Evolutionary conservation across 2,797 vertebrate genomes (phyloP), one percentile per base, ranked within the genome.

Genomic region (Poeciliopsis turneri): DNA sequence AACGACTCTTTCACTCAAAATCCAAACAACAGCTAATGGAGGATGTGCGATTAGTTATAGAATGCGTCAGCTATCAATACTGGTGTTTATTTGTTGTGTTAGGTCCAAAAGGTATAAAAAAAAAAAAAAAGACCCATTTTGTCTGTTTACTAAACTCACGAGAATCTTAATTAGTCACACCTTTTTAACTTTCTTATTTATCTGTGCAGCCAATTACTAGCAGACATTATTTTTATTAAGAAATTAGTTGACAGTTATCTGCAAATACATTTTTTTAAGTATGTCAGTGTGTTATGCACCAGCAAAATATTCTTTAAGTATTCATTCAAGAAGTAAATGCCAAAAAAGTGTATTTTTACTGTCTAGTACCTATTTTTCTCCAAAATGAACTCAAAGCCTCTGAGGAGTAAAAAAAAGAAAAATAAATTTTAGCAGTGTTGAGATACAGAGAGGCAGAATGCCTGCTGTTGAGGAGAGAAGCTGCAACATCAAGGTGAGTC

Each of bases 1-100:
- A 85, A 86, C 69, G 76, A 74, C 74, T 59, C 72, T 87, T 85
- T 82, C 70, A 87, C 76, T 83, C 66, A 85, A 75, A 87, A 80
- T 68, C 70, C 57, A 82, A 81, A 82, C 76, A 81, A 61, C 72
- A 11, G 59, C 71, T 71, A 77, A 88, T 59, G 73, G 43, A 81
- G 74, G 78, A 75, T 81, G 70, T 77, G 30, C 71, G 75, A 83
- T 85, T 78, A 77, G 69, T 77, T n/a, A 12, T 55, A 73, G 53
- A 77, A 79, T 84, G 75, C 81, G 55, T 70, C 33, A 83, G 41
- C 51, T 10, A 18, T n/a, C 15, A 46, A 86, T 85, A 80, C 72
- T 78, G 33, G 33, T 77, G 71, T 77, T 72, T 4, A 72, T 71
- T 78, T 39, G 75, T 15, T 25, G 43, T 70, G 68, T 74, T 69